Base-by-base conservation (phyloP, 2,113 vertebrate genomes). In the Columbina picui region DNA sequence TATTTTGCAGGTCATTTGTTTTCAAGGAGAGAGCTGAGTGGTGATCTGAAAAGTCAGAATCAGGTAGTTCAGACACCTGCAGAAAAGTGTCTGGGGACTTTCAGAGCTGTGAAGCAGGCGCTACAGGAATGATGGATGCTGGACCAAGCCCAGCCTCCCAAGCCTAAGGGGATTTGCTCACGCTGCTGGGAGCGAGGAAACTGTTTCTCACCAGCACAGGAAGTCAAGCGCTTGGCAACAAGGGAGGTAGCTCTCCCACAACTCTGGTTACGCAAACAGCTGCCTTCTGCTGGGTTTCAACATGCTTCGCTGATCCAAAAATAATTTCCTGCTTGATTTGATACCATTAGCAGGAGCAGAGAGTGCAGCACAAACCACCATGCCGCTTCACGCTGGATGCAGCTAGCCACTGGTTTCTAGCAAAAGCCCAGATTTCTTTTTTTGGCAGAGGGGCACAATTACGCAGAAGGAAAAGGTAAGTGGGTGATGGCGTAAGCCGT, bases 321-420 rank as follows among this genome's bases (percentile, higher is more conserved):
- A 96, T 96, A 96, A 97, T 97, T 97, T 97, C 96, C 96, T 96
- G 93, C 89, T 76, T 87, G 94, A 94, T 94, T 87, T 96, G 92
- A 94, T 90, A 96, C 43, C 89, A 93, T 90, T 96, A 92, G 80
- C 92, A 90, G 90, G 34, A 92, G 85, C 75, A 32, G 5, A 32
- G 84, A 50, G 63, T 1, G 1, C 82, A 70, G 82, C 34, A 21
- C 0, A 10, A 90, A 75, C 0, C 0, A 53, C 17, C 56, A 56
- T 10, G 34, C 82, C 0, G 3, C 68, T 65, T 70, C 59, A 32
- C 0, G 0, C 87, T 43, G 73, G 88, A 61, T 78, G 68, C 45
- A 73, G 68, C 80, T 47, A 94, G 65, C 38, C 75, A n/a, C 71
- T 7, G 53, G 12, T 11, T 41, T 74, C 76, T 75, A 87, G 60